Base-by-base conservation (phyloP, 2,113 vertebrate genomes). In the Phalacrocorax carbo region DNA sequence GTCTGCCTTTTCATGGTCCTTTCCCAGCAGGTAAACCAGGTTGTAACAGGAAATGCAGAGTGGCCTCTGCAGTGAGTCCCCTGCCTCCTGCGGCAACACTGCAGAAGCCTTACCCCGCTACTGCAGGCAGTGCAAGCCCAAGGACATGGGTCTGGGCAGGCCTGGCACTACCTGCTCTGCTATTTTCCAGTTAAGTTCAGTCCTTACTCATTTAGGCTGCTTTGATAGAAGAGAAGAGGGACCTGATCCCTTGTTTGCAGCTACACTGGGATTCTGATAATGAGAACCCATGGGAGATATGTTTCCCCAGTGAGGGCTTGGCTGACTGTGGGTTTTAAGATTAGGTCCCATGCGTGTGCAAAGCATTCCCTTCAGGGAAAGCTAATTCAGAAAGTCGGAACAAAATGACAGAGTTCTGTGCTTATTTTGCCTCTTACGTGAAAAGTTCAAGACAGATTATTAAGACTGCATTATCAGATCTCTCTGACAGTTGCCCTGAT, bases 371-470 rank as follows among this genome's bases (percentile, higher is more conserved):
- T 82, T 93, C 2, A 4, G 86, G 75, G 62, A 88, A 85, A 88
- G 13, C 6, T 46, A 46, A 46, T 18, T 46, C 17, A 17, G 16
- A 18, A 46, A 62, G 29, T 85, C 34, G 15, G 55, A 90, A 82
- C 26, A 72, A 91, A 89, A 58, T 34, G 8, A 44, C 15, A 66
- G 40, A 85, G 34, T 79, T 73, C 42, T 71, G 15, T 62, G 68
- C 62, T 76, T 85, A 58, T 58, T 92, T 83, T 90, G 12, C 42
- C 42, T 73, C 46, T 80, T 82, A 57, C 0, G 32, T 52, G 54
- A 34, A 34, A 90, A 90, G 55, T 58, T 95, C 64, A 92, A 88
- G 58, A 65, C 16, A 82, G 60, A 93, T 82, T 65, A 85, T 87
- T 91, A 93, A 38, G 51, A 77, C 21, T 72, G 36, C n/a, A 9